Percentiles rank a stretch among this genome's conserved stretches.
Conservation (phyloP, 2,888 invertebrate species). For the Phorcus lineatus region DNA sequence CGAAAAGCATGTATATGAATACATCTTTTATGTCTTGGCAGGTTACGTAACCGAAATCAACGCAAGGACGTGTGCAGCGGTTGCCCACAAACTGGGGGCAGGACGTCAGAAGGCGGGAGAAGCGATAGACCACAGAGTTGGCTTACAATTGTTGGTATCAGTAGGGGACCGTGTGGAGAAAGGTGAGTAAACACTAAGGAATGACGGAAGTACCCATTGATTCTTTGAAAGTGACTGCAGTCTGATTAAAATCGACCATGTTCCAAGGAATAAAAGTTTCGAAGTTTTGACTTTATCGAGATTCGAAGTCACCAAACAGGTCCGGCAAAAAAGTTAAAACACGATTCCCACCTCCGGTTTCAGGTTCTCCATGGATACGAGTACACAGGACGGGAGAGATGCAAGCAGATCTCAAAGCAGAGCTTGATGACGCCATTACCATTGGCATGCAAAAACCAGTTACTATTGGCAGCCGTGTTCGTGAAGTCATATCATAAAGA, state of each 20-base stretch:
- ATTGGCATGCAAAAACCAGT: constrained; percentile 24
- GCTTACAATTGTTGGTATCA: constrained; percentile 73
- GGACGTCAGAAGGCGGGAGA: constrained; percentile 75
- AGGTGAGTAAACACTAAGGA: constrained; percentile 49
- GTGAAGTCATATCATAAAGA: constrained; percentile 11
- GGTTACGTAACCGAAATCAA: constrained; percentile 76
- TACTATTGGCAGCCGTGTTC: constrained; percentile 11
- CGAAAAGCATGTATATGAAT: too few relatives aligned
- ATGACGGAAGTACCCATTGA: too few relatives aligned
- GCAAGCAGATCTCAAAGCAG: constrained; percentile 23
- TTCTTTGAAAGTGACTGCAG: too few relatives aligned
- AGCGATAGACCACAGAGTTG: constrained; percentile 76
- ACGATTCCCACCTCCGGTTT: not conserved
- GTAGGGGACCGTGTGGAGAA: constrained; percentile 60
- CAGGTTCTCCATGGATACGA: constrained; percentile 71
- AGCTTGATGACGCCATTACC: constrained; percentile 37
- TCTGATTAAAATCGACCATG: too few relatives aligned
- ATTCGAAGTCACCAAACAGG: too few relatives aligned
- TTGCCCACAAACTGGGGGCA: constrained; percentile 76
- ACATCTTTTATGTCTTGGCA: constrained; percentile 41
- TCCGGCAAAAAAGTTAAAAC: too few relatives aligned
- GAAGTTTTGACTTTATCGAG: too few relatives aligned
- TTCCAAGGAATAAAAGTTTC: too few relatives aligned
- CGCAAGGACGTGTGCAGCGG: constrained; percentile 75
- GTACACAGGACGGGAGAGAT: constrained; percentile 67